These are phyloP conservation scores for Schrankia costaestrigalis DNA, from an alignment of 2,888 invertebrate species.

Conservation along the genomic window DNA sequence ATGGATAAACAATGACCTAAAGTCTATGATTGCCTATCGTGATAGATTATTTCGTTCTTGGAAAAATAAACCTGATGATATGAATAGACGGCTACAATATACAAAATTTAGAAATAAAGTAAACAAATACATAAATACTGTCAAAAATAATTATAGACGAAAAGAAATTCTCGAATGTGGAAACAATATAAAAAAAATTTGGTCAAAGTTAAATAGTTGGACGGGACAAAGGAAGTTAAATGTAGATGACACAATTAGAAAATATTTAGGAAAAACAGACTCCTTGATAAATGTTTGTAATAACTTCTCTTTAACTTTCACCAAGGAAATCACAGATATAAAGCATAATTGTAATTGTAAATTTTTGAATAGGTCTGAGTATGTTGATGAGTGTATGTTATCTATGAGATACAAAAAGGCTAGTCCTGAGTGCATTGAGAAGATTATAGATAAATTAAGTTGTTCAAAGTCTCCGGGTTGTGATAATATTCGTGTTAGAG, in stretches of 20 bases:
- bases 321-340: not conserved
- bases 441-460: not conserved
- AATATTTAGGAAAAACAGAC: not conserved
- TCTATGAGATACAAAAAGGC: not conserved
- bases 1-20: not conserved
- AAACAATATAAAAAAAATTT: not conserved
- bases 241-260: not conserved
- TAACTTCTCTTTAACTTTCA: not conserved
- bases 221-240: not conserved
- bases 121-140: not conserved
- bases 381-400: not conserved
- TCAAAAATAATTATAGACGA: not conserved
- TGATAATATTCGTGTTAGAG: not conserved
- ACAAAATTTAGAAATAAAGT: constrained; percentile 1
- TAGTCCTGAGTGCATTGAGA: not conserved
- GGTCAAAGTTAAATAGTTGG: not conserved
- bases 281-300: not conserved
- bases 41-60: not conserved
- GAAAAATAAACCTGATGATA: constrained; percentile 1
- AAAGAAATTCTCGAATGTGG: not conserved
- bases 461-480: not conserved
- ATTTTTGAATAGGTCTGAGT: not conserved
- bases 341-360: not conserved
- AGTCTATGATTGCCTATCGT: not conserved
- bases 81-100: constrained; percentile 1